Base-by-base conservation (phyloP, 2,888 invertebrate species). In the Tupiocoris notatus region DNA sequence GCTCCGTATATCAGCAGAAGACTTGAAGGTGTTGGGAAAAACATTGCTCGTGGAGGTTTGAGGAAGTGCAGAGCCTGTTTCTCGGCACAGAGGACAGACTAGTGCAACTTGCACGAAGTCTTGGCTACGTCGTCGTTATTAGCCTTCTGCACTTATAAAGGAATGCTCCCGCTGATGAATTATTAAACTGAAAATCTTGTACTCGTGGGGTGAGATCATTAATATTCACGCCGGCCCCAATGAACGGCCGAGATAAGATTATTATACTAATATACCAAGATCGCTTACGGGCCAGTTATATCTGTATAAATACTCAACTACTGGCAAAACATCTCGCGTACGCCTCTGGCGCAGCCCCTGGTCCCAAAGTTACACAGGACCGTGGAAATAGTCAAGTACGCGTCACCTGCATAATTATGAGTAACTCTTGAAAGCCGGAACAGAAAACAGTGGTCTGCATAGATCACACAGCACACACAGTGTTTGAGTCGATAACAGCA, bases 241-340 rank as follows among this genome's bases (percentile, higher is more conserved):
- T 65, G 65, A 65, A 57, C 56, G 56, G 67, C n/a, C 3, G 39
- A 21, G 67, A 67, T 67, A 67, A 67, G 67, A 67, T 67, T 39
- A 39, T 39, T 39, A 39, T 39, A 39, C 39, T n/a, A n/a, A n/a
- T n/a, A n/a, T n/a, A n/a, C n/a, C n/a, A n/a, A n/a, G n/a, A n/a
- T n/a, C n/a, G n/a, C n/a, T 39, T 39, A 12, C 39, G 12, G 39
- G 6, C 39, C 39, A 39, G 39, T 7, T 39, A 39, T 39, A n/a
- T n/a, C n/a, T n/a, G n/a, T n/a, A 3, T 12, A 39, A 39, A 39
- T 12, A 39, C 6, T 39, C 39, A 12, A 39, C 39, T 39, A 39
- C 39, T 12, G 12, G 39, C 39, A n/a, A n/a, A n/a, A n/a, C n/a
- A n/a, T n/a, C n/a, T n/a, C n/a, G n/a, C n/a, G n/a, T n/a, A n/a